Evolutionary conservation across 2,888 invertebrate species (phyloP), one percentile per base, ranked within the genome.

Genomic region (Euphydryas editha): DNA sequence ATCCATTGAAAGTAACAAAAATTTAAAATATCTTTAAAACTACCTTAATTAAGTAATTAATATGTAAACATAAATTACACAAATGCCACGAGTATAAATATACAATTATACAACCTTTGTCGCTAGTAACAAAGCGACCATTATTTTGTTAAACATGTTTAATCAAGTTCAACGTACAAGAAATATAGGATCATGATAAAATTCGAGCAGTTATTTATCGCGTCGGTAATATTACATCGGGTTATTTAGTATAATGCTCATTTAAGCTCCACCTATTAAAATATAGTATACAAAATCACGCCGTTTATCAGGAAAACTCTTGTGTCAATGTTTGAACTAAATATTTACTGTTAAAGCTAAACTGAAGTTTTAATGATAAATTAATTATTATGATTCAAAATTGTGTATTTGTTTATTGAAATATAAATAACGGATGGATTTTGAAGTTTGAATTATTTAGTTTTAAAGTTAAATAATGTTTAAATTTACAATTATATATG

Each of bases 221-320:
- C 59, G 57, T 36, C 49, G 63, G 56, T 59, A 58, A 58, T 59
- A 66, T 37, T 61, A 65, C 57, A 54, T 46, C 37, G 58, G 54
- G 67, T 59, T 47, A 62, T 67, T 68, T 61, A 68, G 24, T 65
- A 55, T 62, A 59, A 70, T 63, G 62, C 64, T 60, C 49, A 49
- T 64, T 57, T 70, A 67, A 70, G 67, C 64, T 49, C 44, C 55
- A 36, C 59, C 65, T 65, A 69, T 69, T 69, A 67, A 69, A 67
- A 67, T 67, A 62, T 62, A 59, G 44, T 56, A 65, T 62, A 65
- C 61, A 63, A 66, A 63, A 63, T 69, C 62, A 37, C 51, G 56
- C 37, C 57, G 44, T 69, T 69, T 66, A 69, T 69, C 65, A 69
- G 60, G 30, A 56, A 47, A 37, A 54, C 30, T 39, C 57, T 47